A percentile compares a stretch with the other conserved stretches of the same genome.
phyloP scores from a whole-genome alignment of 2,888 invertebrate genomes.

The Hedya salicella region DNA sequence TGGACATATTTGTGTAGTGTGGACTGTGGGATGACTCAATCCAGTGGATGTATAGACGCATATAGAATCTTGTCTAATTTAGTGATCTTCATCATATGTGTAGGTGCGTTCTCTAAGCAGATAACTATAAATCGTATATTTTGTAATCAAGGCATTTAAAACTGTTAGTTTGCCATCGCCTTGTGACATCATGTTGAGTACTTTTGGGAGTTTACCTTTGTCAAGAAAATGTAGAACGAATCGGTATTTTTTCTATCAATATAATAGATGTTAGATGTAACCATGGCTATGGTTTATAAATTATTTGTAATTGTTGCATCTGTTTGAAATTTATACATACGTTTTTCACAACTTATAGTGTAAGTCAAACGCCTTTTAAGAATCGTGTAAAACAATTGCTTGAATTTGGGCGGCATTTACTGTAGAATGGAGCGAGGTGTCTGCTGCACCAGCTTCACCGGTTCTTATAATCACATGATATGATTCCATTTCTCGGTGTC shows the following conservation, averaged over 20 bases:
- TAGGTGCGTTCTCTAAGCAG: constrained; percentile 44
- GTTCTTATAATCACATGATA: neutral
- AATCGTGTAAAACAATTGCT: constrained; percentile 53
- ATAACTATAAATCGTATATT: constrained; percentile 25
- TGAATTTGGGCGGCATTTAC: constrained; percentile 35
- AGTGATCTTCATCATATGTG: constrained; percentile 42
- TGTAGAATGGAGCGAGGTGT: constrained; percentile 5
- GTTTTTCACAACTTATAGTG: constrained; percentile 31
- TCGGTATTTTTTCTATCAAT: constrained; percentile 52
- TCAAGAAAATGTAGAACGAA: constrained; percentile 24
- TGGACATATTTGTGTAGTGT: constrained; percentile 69
- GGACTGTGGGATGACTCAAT: constrained; percentile 52
- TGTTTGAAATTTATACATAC: constrained; percentile 33
- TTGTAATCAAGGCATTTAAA: constrained; percentile 4
- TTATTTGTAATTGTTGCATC: constrained; percentile 47
- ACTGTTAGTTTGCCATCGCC: neutral
- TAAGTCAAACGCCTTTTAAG: constrained; percentile 45
- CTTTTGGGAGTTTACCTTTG: constrained; percentile 23
- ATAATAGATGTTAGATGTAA: constrained; percentile 51
- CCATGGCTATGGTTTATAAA: constrained; percentile 54
- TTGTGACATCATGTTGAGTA: constrained; percentile 17
- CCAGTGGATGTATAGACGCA: constrained; percentile 53
- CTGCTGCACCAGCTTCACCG: neutral
- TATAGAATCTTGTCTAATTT: constrained; percentile 61
- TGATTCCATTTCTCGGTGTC: constrained; percentile 20